phyloP scores from a whole-genome alignment of 2,113 vertebrate genomes.

The Pomatostomus ruficeps region DNA sequence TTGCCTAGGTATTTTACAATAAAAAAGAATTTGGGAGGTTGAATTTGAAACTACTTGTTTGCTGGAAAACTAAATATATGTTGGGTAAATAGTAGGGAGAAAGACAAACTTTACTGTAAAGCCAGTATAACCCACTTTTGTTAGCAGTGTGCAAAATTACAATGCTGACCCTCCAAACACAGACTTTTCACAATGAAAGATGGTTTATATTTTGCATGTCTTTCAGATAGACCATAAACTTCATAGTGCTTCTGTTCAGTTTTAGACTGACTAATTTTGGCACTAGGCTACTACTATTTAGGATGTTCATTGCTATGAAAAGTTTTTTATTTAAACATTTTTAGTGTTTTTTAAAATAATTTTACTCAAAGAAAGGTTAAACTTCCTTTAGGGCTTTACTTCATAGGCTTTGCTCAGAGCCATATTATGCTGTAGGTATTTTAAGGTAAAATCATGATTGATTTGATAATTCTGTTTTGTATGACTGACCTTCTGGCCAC shows the following conservation, averaged over 20 bases:
- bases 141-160: background rate
- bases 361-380: background rate
- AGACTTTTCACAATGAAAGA: background rate
- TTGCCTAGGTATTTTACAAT: background rate
- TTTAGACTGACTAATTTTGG: background rate
- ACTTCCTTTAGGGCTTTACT: background rate
- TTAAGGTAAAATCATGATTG: background rate
- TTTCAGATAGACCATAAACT: background rate
- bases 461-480: background rate
- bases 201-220: background rate
- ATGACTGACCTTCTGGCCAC: background rate
- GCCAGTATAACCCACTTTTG: background rate
- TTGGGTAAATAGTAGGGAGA: background rate
- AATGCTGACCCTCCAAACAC: background rate
- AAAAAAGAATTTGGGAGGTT: background rate
- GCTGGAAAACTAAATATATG: background rate
- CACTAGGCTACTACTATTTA: background rate
- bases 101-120: background rate
- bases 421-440: background rate
- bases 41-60: background rate
- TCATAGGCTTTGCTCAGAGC: background rate
- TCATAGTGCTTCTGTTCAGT: background rate
- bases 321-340: background rate
- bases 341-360: background rate
- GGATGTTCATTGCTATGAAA: background rate